Percentiles rank a stretch among this genome's conserved stretches.
phyloP scores from a whole-genome alignment of 2,888 invertebrate species.

The Teleogryllus oceanicus region DNA sequence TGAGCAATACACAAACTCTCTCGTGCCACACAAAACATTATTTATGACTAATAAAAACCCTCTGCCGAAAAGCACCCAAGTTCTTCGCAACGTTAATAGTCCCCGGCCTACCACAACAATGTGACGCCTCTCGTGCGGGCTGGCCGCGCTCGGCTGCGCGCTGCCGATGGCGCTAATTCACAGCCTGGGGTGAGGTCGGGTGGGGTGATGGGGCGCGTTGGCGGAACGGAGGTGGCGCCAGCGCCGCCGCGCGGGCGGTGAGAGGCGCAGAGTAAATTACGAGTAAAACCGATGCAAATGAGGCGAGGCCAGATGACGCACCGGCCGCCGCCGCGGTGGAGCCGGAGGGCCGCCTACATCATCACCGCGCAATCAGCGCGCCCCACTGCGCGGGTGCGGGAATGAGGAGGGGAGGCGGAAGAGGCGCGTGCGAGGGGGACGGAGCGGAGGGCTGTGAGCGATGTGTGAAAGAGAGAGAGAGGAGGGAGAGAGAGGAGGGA shows the following conservation, averaged over 20 bases:
- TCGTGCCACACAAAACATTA: too few relatives aligned
- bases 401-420: not conserved
- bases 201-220: not conserved
- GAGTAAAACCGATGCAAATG: conserved; percentile 18
- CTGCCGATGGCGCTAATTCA: not conserved
- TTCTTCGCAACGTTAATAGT: too few relatives aligned
- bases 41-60: too few relatives aligned
- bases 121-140: too few relatives aligned
- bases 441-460: too few relatives aligned
- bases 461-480: too few relatives aligned
- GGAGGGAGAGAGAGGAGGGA: too few relatives aligned
- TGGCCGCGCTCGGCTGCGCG: too few relatives aligned
- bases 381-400: not conserved
- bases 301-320: not conserved
- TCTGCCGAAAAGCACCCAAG: too few relatives aligned
- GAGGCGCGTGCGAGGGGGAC: not conserved
- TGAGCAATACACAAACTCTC: too few relatives aligned
- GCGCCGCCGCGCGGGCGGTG: not conserved
- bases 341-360: not conserved
- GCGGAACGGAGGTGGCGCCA: not conserved
- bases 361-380: not conserved
- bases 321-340: not conserved
- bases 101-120: too few relatives aligned
- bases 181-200: not conserved
- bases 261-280: not conserved